Evolutionary conservation across 2,797 vertebrate species (phyloP), one percentile per base, ranked within the genome.

Genomic region (Sebastes minor): DNA sequence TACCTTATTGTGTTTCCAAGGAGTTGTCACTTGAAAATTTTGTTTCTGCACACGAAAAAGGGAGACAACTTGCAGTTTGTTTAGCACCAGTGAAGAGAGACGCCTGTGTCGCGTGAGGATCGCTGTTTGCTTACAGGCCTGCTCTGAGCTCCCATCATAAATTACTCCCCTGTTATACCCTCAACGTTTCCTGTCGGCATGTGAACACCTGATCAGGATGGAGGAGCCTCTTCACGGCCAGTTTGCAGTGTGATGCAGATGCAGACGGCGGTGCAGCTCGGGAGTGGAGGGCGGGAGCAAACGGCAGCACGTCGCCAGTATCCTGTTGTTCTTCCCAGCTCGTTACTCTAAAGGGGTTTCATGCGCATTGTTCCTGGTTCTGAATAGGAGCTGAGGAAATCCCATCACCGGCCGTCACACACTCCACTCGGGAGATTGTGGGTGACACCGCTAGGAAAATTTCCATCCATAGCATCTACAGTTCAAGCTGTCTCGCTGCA

Each of bases 1-100:
- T 96, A 91, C 96, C 97, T 95, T 95, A 94, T 96, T 96, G 96
- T 97, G 92, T 96, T 95, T 93, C 94, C 56, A 91, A 90, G 95
- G 96, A 96, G 90, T 93, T 92, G 88, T 94, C 91, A 86, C 91
- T 93, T 94, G 93, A 93, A 91, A 46, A 86, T 88, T 86, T 89
- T 91, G 93, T 95, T 92, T 91, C 91, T 87, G 87, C 92, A 82
- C 90, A 88, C 86, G 84, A 92, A 88, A 93, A 91, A 46, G 53
- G 90, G 90, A 94, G 90, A 92, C 91, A 7, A 81, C 85, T 88
- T 87, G 82, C 84, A 76, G 61, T 87, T 86, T 85, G 84, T 90
- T 86, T 93, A 93, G 91, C 89, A 71, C 76, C 89, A 82, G 82
- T 83, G 90, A 92, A 71, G 91, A 92, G 88, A 90, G 87, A 85